Base-by-base conservation (phyloP, 2,113 vertebrate species). In the Elephantulus edwardii region DNA sequence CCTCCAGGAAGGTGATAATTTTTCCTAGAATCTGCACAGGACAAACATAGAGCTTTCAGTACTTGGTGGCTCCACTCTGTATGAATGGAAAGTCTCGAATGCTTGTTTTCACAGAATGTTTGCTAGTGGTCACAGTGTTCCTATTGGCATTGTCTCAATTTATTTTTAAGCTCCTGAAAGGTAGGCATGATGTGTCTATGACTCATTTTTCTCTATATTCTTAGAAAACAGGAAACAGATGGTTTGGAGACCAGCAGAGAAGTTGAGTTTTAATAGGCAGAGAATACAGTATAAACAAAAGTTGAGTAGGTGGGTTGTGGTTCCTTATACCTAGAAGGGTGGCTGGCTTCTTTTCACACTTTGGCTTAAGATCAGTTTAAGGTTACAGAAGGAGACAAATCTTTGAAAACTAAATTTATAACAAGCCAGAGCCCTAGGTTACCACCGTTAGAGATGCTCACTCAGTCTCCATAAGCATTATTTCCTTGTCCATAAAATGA, bases 221-320 rank as follows among this genome's bases (percentile, higher is more conserved):
- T 90, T 93, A 91, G 92, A 93, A 93, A 96, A 93, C 80, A 95
- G 92, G 86, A 95, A 95, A 86, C 88, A 95, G 70, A 89, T 85
- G 91, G 89, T 48, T 83, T 58, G 74, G 78, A 77, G 40, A 80
- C 30, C 26, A 52, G 30, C n/a, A 52, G 44, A 92, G 42, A 76
- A 78, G 50, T 0, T 84, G 87, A 86, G 52, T 91, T 94, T 86
- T 93, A 85, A 89, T 38, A 82, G 81, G 62, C 62, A 82, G 75
- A 89, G 46, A 50, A 84, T 80, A 82, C 68, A 84, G 58, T 40
- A 54, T 13, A 20, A 72, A 54, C 72, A 74, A 62, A 68, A 13
- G 42, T 54, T 35, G 50, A 86, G 40, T 16, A 30, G 70, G 26
- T 8, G 70, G 46, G 28, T 11, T 80, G 30, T 68, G 22, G 52